Evolutionary conservation across 2,797 vertebrate species (phyloP).

Genomic region (Champsocephalus gunnari): DNA sequence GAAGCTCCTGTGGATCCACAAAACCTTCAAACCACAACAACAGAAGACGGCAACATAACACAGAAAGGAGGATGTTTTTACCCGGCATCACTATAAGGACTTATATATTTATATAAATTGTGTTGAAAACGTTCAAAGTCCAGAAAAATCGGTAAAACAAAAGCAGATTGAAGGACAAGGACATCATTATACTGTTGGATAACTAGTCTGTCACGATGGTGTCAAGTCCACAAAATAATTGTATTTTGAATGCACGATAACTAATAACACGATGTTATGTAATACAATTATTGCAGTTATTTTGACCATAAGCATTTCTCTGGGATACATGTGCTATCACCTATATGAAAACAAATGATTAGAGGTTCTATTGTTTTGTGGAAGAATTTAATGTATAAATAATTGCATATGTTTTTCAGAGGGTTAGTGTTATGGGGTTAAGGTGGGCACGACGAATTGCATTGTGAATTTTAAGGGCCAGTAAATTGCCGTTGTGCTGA

Average conservation of each 20-base stretch:
- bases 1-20: conserved; percentile 27
- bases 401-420: neutral
- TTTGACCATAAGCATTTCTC: neutral
- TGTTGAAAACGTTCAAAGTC: neutral
- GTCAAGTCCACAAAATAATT: neutral
- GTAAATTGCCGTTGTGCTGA: conserved; percentile 16
- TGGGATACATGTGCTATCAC: neutral
- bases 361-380: neutral
- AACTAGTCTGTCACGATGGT: neutral
- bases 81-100: neutral
- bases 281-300: neutral
- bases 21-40: conserved; percentile 23
- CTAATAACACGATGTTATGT: neutral
- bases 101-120: too few relatives aligned
- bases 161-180: neutral
- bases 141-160: neutral
- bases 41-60: neutral
- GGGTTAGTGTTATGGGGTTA: neutral
- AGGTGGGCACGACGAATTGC: conserved; percentile 4
- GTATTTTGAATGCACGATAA: neutral
- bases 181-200: neutral
- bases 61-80: neutral
- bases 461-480: conserved; percentile 16
- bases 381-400: neutral
- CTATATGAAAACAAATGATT: neutral